phyloP scores from a whole-genome alignment of 1,140 invertebrate species.

The Cryptotermes secundus region DNA sequence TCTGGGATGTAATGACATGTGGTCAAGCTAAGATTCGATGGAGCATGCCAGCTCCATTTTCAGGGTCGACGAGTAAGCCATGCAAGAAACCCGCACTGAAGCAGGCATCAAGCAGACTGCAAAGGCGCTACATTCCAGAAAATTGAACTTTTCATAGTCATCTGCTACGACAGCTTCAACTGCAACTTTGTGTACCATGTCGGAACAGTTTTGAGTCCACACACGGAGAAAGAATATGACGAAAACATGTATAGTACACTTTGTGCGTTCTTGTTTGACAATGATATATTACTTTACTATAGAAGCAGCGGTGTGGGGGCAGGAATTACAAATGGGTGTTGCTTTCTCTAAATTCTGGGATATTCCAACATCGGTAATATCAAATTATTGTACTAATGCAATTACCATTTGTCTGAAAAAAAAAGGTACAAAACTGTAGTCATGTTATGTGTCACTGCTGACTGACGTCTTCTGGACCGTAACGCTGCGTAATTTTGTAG shows the following conservation, averaged over 20 bases:
- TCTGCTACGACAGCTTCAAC: no score
- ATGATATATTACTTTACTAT: background rate
- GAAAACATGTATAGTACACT: background rate
- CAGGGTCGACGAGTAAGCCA: no score
- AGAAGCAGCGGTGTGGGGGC: background rate
- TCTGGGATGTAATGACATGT: no score
- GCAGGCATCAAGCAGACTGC: no score
- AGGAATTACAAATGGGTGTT: background rate
- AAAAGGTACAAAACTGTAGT: background rate
- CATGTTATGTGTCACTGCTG: no score
- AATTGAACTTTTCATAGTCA: no score
- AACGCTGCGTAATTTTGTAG: no score
- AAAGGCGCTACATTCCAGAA: no score
- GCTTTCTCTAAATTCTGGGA: background rate
- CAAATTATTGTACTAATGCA: background rate
- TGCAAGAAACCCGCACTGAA: no score
- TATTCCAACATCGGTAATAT: background rate
- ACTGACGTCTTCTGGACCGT: no score
- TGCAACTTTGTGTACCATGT: background rate
- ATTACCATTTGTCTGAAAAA: background rate
- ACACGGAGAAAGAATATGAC: background rate
- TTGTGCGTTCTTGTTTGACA: background rate
- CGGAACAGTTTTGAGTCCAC: background rate
- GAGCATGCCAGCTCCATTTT: no score
- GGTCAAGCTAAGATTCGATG: no score